Percentiles rank a stretch among this genome's conserved stretches.
Evolutionary conservation across 2,113 vertebrate species (phyloP).

Genomic region (Vidua macroura): DNA sequence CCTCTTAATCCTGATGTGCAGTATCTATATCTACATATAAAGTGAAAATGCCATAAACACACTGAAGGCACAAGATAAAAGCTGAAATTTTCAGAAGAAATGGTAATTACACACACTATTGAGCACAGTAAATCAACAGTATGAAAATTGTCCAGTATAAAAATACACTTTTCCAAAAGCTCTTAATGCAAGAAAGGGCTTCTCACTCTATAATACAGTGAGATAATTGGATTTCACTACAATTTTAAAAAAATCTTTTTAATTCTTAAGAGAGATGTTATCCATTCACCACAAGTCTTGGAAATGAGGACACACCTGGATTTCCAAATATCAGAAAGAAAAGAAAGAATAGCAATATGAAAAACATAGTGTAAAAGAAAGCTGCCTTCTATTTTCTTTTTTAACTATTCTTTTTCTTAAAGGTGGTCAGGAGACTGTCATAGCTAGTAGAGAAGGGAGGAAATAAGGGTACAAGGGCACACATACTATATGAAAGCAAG

Average conservation of each 20-base stretch:
- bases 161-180: not conserved
- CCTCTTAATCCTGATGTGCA: not conserved
- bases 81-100: slow-evolving; percentile 12
- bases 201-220: not conserved
- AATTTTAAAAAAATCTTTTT: not conserved
- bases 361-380: not conserved
- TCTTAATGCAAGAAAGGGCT: not conserved
- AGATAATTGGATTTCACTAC: not conserved
- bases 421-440: not conserved
- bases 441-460: not conserved
- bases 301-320: not conserved
- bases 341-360: not conserved
- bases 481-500: not conserved
- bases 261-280: not conserved
- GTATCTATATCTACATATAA: not conserved
- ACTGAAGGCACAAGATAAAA: slow-evolving; percentile 22
- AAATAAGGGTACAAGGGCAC: not conserved
- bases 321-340: not conserved
- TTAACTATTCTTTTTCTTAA: not conserved
- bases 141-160: slow-evolving; percentile 4
- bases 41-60: slow-evolving; percentile 14
- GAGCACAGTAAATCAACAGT: slow-evolving; percentile 29
- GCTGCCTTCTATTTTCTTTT: not conserved
- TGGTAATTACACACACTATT: not conserved
- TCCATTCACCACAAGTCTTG: not conserved